These are phyloP conservation scores for Schrankia costaestrigalis DNA, from an alignment of 2,888 invertebrate species.

Conservation along the genomic window DNA sequence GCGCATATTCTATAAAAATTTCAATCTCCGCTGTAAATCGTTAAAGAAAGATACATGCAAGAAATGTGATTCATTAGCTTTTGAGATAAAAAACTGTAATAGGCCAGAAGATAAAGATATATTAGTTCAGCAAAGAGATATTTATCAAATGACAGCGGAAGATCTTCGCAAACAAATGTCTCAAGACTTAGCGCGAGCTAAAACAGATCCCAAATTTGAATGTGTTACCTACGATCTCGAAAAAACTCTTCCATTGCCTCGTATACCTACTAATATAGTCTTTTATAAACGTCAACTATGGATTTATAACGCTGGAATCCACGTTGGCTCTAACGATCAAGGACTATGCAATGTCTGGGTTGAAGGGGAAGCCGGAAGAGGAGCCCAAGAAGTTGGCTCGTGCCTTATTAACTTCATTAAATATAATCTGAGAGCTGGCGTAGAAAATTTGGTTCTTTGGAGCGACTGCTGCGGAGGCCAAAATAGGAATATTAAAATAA, in stretches of 20 bases:
- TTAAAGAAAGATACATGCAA: neutral
- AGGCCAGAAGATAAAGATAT: neutral
- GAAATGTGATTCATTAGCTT: too few relatives aligned
- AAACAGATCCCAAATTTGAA: conserved; percentile 6
- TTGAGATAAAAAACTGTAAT: neutral
- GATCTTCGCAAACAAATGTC: conserved; percentile 3
- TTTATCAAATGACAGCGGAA: neutral
- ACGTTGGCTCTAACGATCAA: conserved; percentile 14
- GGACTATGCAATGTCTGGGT: conserved; percentile 20
- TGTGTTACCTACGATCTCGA: conserved; percentile 11
- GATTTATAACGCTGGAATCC: conserved; percentile 21
- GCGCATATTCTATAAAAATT: conserved; percentile 6
- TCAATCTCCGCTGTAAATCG: conserved; percentile 7
- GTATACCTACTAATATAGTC: conserved; percentile 13
- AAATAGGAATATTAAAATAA: conserved; percentile 12
- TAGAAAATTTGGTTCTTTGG: conserved; percentile 9
- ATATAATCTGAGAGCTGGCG: conserved; percentile 2
- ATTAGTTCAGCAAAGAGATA: neutral
- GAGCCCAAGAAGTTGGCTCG: conserved; percentile 20
- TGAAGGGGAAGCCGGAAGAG: conserved; percentile 23
- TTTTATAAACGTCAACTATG: conserved; percentile 24
- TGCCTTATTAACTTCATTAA: conserved; percentile 8
- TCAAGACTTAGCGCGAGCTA: conserved; percentile 4
- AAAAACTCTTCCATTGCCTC: conserved; percentile 12
- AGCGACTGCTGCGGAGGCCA: conserved; percentile 12